These are phyloP conservation scores for Camponotus fellah DNA, from an alignment of 2,888 invertebrate species.

Conservation along the genomic window DNA sequence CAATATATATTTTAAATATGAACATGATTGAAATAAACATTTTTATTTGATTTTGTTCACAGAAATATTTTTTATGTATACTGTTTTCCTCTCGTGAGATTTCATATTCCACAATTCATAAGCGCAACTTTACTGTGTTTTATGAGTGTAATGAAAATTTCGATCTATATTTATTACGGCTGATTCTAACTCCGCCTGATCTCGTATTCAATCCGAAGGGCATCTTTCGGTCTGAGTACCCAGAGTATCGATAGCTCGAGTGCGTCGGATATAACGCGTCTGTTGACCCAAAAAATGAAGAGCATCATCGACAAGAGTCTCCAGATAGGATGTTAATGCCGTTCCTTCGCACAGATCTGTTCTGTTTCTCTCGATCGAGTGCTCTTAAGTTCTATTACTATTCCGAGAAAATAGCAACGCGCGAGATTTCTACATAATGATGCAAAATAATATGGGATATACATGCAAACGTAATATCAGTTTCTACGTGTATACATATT, in stretches of 20 bases:
- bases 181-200: not conserved
- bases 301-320: slow-evolving; percentile 17
- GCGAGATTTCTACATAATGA: not conserved
- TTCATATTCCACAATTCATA: not conserved
- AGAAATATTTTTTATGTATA: not conserved
- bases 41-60: not conserved
- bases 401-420: not conserved
- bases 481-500: not conserved
- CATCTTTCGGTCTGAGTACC: slow-evolving; percentile 16
- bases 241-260: slow-evolving; percentile 51
- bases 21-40: not conserved
- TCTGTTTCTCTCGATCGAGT: slow-evolving; percentile 21
- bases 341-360: slow-evolving; percentile 13
- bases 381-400: not conserved
- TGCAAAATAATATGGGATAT: slow-evolving; percentile 12
- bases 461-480: slow-evolving; percentile 17
- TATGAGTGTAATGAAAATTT: not conserved
- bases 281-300: slow-evolving; percentile 48
- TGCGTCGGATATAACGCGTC: slow-evolving; percentile 42
- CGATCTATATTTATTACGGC: slow-evolving; percentile 7
- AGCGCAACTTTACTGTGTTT: not conserved
- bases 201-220: slow-evolving; percentile 12
- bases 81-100: not conserved
- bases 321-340: slow-evolving; percentile 16
- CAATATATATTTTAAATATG: not conserved